Conservation (phyloP, 2,888 invertebrate genomes). For the Chouioia cunea region DNA sequence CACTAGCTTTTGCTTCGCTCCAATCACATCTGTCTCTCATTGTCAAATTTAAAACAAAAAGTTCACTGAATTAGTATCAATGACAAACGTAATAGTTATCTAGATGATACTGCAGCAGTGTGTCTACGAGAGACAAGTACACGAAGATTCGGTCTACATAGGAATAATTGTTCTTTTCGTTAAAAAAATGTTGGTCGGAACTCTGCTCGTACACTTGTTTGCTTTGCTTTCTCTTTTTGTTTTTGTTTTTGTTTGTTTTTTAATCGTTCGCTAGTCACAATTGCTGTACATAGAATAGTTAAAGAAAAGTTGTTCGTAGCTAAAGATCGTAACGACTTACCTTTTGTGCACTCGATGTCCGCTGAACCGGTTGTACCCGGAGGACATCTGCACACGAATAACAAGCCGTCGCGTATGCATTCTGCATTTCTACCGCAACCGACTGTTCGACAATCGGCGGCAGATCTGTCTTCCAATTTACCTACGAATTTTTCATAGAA, state of each 20-base stretch:
- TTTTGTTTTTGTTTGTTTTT: slow-evolving; percentile 27
- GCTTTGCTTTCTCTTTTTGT: not conserved
- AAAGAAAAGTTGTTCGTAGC: slow-evolving; percentile 29
- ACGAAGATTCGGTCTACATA: slow-evolving; percentile 64
- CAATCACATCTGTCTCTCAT: slow-evolving; percentile 69
- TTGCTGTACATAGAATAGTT: slow-evolving; percentile 62
- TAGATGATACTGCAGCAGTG: slow-evolving; percentile 47
- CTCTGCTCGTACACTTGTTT: slow-evolving; percentile 18
- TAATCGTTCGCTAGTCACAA: slow-evolving; percentile 63
- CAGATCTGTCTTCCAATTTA: slow-evolving; percentile 56
- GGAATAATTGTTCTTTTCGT: slow-evolving; percentile 52
- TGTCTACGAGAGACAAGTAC: slow-evolving; percentile 59
- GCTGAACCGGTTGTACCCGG: slow-evolving; percentile 82
- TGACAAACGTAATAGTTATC: slow-evolving; percentile 55
- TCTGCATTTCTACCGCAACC: slow-evolving; percentile 90
- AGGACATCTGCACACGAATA: slow-evolving; percentile 85
- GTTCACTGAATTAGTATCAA: slow-evolving; percentile 61
- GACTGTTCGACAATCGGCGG: slow-evolving; percentile 83
- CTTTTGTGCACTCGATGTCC: slow-evolving; percentile 78
- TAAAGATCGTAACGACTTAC: slow-evolving; percentile 65
- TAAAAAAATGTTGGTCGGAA: no score
- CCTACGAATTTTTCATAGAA: slow-evolving; percentile 51
- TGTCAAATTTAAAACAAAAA: slow-evolving; percentile 60
- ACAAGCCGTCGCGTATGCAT: slow-evolving; percentile 86
- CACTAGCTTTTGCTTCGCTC: slow-evolving; percentile 56